phyloP scores from a whole-genome alignment of 2,797 vertebrate genomes.

The Crenichthys baileyi region DNA sequence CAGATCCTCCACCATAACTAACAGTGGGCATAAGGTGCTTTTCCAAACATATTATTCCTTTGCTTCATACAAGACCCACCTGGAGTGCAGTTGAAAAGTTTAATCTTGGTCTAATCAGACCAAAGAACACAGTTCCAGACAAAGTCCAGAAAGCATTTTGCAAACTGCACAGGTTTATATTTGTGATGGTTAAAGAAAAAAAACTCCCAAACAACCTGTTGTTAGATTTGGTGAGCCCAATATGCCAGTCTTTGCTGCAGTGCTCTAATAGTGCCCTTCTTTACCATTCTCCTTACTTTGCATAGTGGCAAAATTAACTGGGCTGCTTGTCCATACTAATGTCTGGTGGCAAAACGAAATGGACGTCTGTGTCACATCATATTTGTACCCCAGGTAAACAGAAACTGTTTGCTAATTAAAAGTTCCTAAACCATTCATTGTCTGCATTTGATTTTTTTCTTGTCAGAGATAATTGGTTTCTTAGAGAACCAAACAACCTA shows the following conservation, averaged over 20 bases:
- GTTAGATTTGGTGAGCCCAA: background rate
- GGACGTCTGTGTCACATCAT: background rate
- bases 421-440: background rate
- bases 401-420: background rate
- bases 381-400: background rate
- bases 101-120: background rate
- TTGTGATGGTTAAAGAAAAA: background rate
- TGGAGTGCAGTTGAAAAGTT: background rate
- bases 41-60: background rate
- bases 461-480: conserved; percentile 1
- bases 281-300: background rate
- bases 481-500: background rate
- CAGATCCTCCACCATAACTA: background rate
- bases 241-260: background rate
- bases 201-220: background rate
- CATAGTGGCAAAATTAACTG: background rate
- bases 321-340: background rate
- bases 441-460: background rate
- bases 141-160: background rate
- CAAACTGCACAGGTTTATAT: background rate
- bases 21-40: background rate
- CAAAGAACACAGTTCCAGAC: background rate
- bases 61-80: background rate
- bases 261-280: background rate
- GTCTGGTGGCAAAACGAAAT: background rate